Percentiles rank a stretch among this genome's conserved stretches.
Evolutionary conservation across 2,113 vertebrate genomes (phyloP).

Genomic region (Glaucidium brasilianum): DNA sequence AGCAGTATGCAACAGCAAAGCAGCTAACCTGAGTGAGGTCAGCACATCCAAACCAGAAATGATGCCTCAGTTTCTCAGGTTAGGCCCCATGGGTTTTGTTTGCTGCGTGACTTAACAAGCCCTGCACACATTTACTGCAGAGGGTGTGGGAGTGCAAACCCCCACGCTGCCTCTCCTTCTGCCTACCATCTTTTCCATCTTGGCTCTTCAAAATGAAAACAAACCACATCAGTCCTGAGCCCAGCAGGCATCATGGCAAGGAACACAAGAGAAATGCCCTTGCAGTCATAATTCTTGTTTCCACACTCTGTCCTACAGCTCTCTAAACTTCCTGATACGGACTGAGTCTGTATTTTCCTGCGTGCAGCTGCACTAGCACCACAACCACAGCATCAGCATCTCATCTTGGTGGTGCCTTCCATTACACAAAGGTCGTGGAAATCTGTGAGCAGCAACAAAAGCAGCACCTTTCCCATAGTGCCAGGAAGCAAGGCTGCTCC

Average conservation of each 20-base stretch:
- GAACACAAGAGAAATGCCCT: neutral
- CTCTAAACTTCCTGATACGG: neutral
- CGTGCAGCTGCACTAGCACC: neutral
- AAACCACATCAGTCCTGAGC: constrained; percentile 22
- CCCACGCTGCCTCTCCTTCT: neutral
- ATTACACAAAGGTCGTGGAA: neutral
- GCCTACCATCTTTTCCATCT: neutral
- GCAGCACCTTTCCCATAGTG: neutral
- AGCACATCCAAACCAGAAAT: neutral
- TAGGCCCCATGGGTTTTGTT: neutral
- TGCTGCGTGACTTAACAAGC: neutral
- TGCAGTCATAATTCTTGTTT: neutral
- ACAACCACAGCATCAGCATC: neutral
- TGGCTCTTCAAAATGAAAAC: neutral
- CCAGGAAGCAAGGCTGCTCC: neutral
- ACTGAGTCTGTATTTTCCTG: neutral
- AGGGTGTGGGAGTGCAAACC: neutral
- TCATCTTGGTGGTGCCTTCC: neutral
- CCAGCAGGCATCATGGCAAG: neutral
- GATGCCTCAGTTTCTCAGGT: neutral
- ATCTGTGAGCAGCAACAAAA: neutral
- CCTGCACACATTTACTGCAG: neutral
- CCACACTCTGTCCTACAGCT: neutral
- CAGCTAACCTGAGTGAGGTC: neutral
- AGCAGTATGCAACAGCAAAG: neutral